Evolutionary conservation across 2,113 vertebrate genomes (phyloP), one percentile per base, ranked within the genome.

Genomic region (Leucoraja erinaceus): DNA sequence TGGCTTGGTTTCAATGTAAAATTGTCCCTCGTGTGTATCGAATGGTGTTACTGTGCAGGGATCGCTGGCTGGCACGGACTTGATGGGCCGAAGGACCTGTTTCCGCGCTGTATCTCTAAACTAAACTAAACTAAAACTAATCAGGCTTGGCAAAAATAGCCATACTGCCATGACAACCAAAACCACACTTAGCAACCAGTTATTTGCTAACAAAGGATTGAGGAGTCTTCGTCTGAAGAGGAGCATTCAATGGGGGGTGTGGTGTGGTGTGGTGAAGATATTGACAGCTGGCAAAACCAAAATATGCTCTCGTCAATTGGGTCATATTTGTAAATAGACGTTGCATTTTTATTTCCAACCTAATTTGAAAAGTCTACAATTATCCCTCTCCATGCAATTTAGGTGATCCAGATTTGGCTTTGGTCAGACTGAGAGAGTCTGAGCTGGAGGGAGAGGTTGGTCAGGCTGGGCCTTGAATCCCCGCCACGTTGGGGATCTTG

Each of bases 101-200:
- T 47, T 47, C 38, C 38, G 38, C 38, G 38, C 38, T 47, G 38
- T 47, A 47, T 47, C 38, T 47, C 38, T 47, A 47, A 47, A 47
- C n/a, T n/a, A n/a, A n/a, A n/a, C n/a, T n/a, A n/a, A n/a, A n/a
- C 38, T 47, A 47, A 0, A 25, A 72, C 8, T 54, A 33, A 91
- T 47, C 33, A 74, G 22, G 33, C 20, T 54, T 91, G 90, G 90
- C 59, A 72, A 91, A 91, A 91, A 91, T 91, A 91, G 38, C 90
- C 38, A 10, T 47, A 91, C 33, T 91, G 90, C 14, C 90, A 72
- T 91, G 68, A 91, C 90, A 91, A 91, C 90, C 33, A 54, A 72
- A 91, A 74, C 66, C 66, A 72, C 63, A 72, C 90, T 54, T 91
- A 91, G 68, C 90, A 91, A 91, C 90, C 90, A 91, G 66, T 72